A percentile compares a stretch with the other conserved stretches of the same genome.
These are phyloP conservation scores for Bradypodion ventrale DNA, from an alignment of 2,797 vertebrate genomes.

Conservation along the genomic window DNA sequence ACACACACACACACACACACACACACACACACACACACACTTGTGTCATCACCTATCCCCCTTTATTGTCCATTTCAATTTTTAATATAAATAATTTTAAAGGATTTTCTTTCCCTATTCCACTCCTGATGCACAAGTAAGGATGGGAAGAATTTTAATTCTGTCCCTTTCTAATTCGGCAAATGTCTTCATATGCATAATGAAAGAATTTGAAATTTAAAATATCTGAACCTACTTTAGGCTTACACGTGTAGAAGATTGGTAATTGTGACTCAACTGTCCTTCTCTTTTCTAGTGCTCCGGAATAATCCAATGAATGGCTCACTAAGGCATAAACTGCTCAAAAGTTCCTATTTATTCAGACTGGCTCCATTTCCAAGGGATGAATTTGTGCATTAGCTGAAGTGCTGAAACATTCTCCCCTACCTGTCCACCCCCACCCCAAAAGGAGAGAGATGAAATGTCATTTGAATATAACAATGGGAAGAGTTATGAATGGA, in stretches of 20 bases:
- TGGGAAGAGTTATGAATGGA: not conserved
- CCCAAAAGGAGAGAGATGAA: not conserved
- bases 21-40: not conserved
- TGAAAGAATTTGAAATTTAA: too few relatives aligned
- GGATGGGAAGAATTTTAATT: too few relatives aligned
- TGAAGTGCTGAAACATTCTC: not conserved
- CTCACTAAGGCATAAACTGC: not conserved
- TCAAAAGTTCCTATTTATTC: not conserved
- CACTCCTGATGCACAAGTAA: not conserved
- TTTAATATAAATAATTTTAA: not conserved
- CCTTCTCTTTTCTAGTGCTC: not conserved
- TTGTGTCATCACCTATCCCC: not conserved
- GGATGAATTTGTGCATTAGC: not conserved
- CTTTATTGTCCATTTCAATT: not conserved
- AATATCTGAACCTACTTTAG: not conserved
- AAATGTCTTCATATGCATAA: too few relatives aligned
- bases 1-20: too few relatives aligned
- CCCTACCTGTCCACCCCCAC: not conserved
- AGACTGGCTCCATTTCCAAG: conserved; percentile 16
- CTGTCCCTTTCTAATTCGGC: too few relatives aligned
- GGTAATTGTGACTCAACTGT: not conserved
- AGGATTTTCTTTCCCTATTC: not conserved
- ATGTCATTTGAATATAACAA: not conserved
- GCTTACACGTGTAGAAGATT: not conserved
- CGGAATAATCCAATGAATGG: not conserved